Evolutionary conservation across 2,797 vertebrate genomes (phyloP), one percentile per base, ranked within the genome.

Genomic region (Ceryle rudis): DNA sequence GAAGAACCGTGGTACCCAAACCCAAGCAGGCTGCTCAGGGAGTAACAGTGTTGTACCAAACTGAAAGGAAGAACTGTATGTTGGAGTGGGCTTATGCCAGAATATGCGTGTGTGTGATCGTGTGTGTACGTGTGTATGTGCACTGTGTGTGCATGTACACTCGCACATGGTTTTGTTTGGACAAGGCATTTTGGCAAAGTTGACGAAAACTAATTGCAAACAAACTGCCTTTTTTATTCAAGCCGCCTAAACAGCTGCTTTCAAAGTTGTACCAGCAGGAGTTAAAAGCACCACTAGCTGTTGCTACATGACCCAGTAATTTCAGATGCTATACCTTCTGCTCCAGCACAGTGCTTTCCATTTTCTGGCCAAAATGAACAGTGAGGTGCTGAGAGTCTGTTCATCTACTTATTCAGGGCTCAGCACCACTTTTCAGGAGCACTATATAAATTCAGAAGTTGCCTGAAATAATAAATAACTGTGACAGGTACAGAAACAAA

Each of bases 401-500:
- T 89, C 88, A 77, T 82, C 74, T 65, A 15, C 92, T 94, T 81
- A 55, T 11, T 51, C 57, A 51, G 58, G 69, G 65, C 92, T 81
- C 91, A 91, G 91, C 75, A 80, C 65, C 26, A 8, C 81, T 86
- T 91, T 92, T 86, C 94, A 92, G 95, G 89, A 96, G 96, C 92
- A 71, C 91, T 93, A 16, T 46, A 86, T 90, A 96, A 93, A 96
- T 89, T 88, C 91, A 95, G 79, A 91, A 93, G 79, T 94, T 93
- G 95, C 84, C 84, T 94, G 87, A 87, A 94, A 93, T 72, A 95
- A 96, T 89, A 96, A 96, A 95, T 94, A 96, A 72, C 31, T 65
- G 74, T 96, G 96, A 93, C 95, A 97, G 93, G 90, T 95, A 97
- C 44, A 95, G 93, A 97, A 96, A 96, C 78, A 95, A 96, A 91